Evolutionary conservation across 2,888 invertebrate genomes (phyloP).

Genomic region (Epirrhoe alternata): DNA sequence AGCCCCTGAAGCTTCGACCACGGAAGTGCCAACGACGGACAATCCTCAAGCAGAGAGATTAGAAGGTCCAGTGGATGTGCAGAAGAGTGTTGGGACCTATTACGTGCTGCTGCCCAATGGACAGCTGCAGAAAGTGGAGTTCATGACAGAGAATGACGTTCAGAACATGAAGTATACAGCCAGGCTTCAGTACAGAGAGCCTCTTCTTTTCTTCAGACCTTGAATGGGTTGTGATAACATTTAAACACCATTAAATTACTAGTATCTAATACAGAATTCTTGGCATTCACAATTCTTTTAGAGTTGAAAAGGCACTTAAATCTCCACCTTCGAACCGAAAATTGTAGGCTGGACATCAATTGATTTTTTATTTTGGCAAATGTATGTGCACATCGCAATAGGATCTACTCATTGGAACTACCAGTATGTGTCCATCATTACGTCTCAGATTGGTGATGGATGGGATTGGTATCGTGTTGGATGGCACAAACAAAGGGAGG

Average conservation of each 20-base stretch:
- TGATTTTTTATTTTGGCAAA: too few species aligned
- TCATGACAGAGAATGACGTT: constrained; percentile 78
- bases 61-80: constrained; percentile 72
- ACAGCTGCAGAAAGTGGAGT: constrained; percentile 85
- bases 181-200: constrained; percentile 80
- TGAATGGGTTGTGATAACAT: constrained; percentile 41
- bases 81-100: constrained; percentile 85
- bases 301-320: too few species aligned
- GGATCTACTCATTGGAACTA: too few species aligned
- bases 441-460: too few species aligned
- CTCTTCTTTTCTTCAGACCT: constrained; percentile 65
- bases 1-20: constrained; percentile 65
- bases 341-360: too few species aligned
- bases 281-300: too few species aligned
- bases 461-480: too few species aligned
- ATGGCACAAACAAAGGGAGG: too few species aligned
- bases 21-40: constrained; percentile 67
- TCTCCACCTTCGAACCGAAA: too few species aligned
- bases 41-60: constrained; percentile 69
- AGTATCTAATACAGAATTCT: too few species aligned
- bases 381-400: too few species aligned
- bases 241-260: constrained; percentile 20
- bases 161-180: constrained; percentile 87
- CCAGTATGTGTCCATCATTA: too few species aligned
- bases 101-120: constrained; percentile 87